Percentiles rank a stretch among this genome's conserved stretches.
Conservation (phyloP, 2,888 invertebrate genomes). For the Andrena bicolor region DNA sequence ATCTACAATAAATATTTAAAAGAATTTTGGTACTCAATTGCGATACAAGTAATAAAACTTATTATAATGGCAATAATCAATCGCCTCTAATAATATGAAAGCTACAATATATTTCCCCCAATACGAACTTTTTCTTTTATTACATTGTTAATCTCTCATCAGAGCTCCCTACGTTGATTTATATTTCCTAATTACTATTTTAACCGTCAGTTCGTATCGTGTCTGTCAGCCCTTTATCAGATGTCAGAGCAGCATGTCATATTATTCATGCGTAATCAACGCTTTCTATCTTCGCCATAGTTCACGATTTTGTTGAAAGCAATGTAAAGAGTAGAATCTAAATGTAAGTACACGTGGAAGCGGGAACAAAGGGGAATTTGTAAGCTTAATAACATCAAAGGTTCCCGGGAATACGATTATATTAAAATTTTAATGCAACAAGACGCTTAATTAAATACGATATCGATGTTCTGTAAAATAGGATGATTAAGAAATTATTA, state of each 20-base stretch:
- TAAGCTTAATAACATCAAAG: background rate
- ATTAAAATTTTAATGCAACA: background rate
- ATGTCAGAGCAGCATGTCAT: background rate
- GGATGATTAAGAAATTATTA: background rate
- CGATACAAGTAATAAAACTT: too few species aligned
- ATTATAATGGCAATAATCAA: background rate
- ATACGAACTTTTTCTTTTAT: background rate
- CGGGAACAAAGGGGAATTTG: background rate
- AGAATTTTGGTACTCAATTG: background rate
- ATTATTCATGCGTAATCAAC: conserved; percentile 28
- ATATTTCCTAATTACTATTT: conserved; percentile 11
- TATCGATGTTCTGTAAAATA: background rate
- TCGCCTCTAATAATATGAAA: background rate
- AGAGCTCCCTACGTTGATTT: background rate
- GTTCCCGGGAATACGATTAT: background rate
- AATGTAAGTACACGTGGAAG: background rate
- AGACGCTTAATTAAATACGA: background rate
- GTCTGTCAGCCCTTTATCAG: conserved; percentile 10
- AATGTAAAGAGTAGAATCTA: background rate
- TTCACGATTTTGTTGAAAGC: conserved; percentile 7
- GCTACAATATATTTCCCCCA: background rate
- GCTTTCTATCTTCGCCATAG: conserved; percentile 15
- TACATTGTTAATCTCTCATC: conserved; percentile 14
- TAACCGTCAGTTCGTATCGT: conserved; percentile 8
- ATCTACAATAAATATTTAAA: background rate